A percentile compares a stretch with the other conserved stretches of the same genome.
These are phyloP conservation scores for Bucco capensis DNA, from an alignment of 2,113 vertebrate genomes.

Conservation along the genomic window DNA sequence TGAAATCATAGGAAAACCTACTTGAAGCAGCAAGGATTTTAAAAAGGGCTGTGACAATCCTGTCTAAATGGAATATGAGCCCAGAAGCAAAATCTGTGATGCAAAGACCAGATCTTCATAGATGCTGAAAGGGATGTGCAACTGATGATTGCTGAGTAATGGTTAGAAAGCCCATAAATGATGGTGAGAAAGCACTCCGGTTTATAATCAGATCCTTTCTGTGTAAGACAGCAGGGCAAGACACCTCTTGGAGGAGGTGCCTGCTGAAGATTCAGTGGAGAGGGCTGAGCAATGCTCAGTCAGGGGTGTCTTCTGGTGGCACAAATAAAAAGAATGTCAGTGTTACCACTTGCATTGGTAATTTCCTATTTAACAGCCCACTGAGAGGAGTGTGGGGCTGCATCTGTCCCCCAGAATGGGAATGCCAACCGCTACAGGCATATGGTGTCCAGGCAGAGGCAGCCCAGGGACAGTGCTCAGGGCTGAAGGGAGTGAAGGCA, in stretches of 20 bases:
- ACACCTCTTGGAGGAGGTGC: fast-evolving
- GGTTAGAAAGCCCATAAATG: background rate
- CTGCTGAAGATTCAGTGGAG: background rate
- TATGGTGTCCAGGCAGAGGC: fast-evolving
- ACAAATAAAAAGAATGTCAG: background rate
- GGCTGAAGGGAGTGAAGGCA: background rate
- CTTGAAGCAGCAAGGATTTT: background rate
- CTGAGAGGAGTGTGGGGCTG: background rate
- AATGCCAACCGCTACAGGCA: background rate
- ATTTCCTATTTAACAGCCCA: background rate
- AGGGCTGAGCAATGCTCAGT: background rate
- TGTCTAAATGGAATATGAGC: background rate
- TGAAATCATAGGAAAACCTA: background rate
- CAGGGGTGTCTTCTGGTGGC: background rate
- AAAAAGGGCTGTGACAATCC: background rate
- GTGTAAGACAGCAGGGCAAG: background rate
- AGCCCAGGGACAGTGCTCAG: fast-evolving
- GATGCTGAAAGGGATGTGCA: background rate
- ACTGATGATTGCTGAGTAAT: background rate
- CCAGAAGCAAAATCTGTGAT: background rate
- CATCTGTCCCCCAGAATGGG: background rate
- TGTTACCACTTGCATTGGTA: fast-evolving
- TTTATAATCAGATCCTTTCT: background rate
- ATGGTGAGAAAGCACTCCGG: background rate
- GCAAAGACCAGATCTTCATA: background rate